A percentile compares a stretch with the other conserved stretches of the same genome.
Conservation (phyloP, 2,113 vertebrate genomes). For the Pseudopipra pipra region DNA sequence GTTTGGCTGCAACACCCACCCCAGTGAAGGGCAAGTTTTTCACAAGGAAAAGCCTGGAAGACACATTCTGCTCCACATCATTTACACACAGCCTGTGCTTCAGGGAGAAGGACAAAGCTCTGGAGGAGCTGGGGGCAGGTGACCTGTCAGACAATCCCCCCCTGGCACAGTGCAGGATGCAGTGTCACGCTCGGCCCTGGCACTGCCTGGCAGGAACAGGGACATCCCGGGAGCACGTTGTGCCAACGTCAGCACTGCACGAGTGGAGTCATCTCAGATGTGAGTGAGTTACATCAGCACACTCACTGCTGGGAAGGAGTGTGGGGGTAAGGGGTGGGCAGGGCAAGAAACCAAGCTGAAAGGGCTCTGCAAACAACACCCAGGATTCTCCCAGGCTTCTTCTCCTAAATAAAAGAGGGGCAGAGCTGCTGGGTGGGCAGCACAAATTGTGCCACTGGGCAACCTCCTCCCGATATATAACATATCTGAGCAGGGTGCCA, state of each 20-base stretch:
- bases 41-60: neutral
- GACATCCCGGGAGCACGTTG: neutral
- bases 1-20: neutral
- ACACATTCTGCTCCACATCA: neutral
- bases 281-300: neutral
- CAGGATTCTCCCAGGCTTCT: neutral
- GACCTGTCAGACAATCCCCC: neutral
- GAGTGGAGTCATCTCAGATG: accelerated
- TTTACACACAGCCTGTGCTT: neutral
- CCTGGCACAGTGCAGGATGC: neutral
- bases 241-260: neutral
- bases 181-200: neutral
- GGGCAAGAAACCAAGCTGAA: neutral
- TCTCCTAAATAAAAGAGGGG: neutral
- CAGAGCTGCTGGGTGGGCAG: neutral
- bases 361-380: neutral
- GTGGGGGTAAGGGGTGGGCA: accelerated
- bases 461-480: neutral
- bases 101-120: neutral
- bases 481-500: neutral
- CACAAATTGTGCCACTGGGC: neutral
- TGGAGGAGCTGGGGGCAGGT: neutral
- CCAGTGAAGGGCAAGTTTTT: neutral
- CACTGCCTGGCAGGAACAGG: neutral
- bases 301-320: neutral